Base-by-base conservation (phyloP, 2,113 vertebrate species). In the Periophthalmodon schlosseri region DNA sequence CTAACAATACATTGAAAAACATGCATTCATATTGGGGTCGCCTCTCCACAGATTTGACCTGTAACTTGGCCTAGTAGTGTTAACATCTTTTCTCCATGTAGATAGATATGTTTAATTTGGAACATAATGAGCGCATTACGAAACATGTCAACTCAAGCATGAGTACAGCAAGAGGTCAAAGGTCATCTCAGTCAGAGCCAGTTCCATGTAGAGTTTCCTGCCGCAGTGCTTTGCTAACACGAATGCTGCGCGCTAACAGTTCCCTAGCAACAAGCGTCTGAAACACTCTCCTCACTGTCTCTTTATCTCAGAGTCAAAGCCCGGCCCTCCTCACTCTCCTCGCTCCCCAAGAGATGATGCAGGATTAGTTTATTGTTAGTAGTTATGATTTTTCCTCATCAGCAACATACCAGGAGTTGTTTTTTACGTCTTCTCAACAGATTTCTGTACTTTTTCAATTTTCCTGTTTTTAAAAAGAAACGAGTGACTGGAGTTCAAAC, bases 201-300 rank as follows among this genome's bases (percentile, higher is more conserved):
- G 12, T 68, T 34, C 33, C 36, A 15, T 70, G 52, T 34, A 8
- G 0, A 8, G 69, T 83, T 73, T 75, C 44, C 20, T 72, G 63
- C 39, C 50, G 13, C 49, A 65, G 73, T 47, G 52, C 57, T 75
- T 69, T 75, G 28, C 58, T 46, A 72, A 70, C 24, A 75, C 60
- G 39, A 64, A n/a, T 39, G 64, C 10, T 34, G 47, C 70, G 39
- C 69, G 28, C 34, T 60, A 79, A 28, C 70, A 76, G 70, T 83
- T 76, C 16, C 74, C 70, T 74, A 68, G 70, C 77, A 79, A 83
- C 74, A 16, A 15, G 14, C 34, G 44, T 20, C 28, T 47, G 2
- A 64, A 73, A 50, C 1, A 8, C 23, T 60, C 57, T 60, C 57
- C 57, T 28, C 24, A 46, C 74, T 49, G 56, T 21, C 58, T 50